Evolutionary conservation across 2,797 vertebrate species (phyloP), one percentile per base, ranked within the genome.

Genomic region (Knipowitschia caucasica): DNA sequence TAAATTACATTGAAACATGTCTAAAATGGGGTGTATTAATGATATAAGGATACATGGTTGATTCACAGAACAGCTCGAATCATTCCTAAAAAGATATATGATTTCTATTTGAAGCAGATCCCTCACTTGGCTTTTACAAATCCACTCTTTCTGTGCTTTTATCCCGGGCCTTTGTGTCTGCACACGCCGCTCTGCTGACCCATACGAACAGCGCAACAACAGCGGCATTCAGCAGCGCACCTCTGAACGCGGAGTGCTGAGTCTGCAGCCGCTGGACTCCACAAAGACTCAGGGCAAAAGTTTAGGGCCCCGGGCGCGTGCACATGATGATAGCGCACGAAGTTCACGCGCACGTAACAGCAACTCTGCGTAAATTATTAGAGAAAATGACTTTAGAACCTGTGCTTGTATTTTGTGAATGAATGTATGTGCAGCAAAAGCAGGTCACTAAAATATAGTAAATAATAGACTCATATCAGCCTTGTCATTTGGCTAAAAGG

Each of bases 161-260:
- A 81, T 82, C 33, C 78, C 62, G 9, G 34, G 39, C 66, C 73
- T 78, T 88, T 90, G 89, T 86, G 84, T 67, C 62, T n/a, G 77
- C 77, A 74, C 75, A 83, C 56, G 82, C 69, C 69, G 65, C 85
- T 78, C 68, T 89, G 88, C 89, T 90, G 88, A 91, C 88, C 66
- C 84, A 75, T 62, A 85, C 69, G 78, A 87, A 85, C 78, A 71
- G 71, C 61, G 21, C 79, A 73, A 75, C 80, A 80, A 71, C 81
- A 68, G 24, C 52, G 51, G 60, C 81, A 78, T 82, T 78, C 68
- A 65, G 27, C 68, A 65, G 27, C 26, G 38, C 24, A 56, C 59
- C 49, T 20, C 64, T 69, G 55, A 59, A 64, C 67, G 64, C 51
- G 71, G 67, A 80, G 43, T 77, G 87, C 88, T 88, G 88, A 90